Base-by-base conservation (phyloP, 2,113 vertebrate species). In the Rhombomys opimus region DNA sequence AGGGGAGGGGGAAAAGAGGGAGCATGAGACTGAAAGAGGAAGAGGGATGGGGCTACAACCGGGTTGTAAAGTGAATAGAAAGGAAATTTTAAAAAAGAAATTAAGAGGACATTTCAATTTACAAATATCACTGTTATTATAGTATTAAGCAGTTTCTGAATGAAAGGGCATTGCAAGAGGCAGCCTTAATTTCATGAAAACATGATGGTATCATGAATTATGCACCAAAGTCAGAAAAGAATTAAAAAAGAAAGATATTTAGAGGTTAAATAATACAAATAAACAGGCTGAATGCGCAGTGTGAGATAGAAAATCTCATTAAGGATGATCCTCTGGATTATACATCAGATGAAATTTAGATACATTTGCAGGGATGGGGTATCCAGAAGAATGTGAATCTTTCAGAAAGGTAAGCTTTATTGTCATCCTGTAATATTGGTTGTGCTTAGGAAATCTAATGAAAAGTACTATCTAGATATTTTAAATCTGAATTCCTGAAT, bases 351-450 rank as follows among this genome's bases (percentile, higher is more conserved):
- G 15, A 13, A 75, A 50, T 12, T 54, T 89, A 95, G 65, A 46
- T 41, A 72, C 6, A 41, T 57, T 7, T 38, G 38, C 50, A 90
- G 17, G 82, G 17, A 70, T 70, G 27, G 23, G 10, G 2, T 46
- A 30, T 73, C 46, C 32, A n/a, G 89, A 95, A 87, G 57, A 70
- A 93, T 54, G 52, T 77, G 12, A 82, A 87, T 52, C 89, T 84
- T 86, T 90, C 75, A 72, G 61, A 88, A 63, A 75, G 14, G 2
- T 4, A 14, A 84, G 20, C 85, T 93, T 65, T 70, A 14, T 91
- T 96, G 75, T 38, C 2, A 8, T 35, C 7, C 72, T 57, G 5
- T 18, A 67, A 23, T n/a, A 65, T 8, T 61, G 7, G 59, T 30
- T 32, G 23, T 80, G 50, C 23, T 88, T 17, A 78, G 38, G 22